phyloP scores from a whole-genome alignment of 1,140 invertebrate genomes.

The Coenobita brevimanus region DNA sequence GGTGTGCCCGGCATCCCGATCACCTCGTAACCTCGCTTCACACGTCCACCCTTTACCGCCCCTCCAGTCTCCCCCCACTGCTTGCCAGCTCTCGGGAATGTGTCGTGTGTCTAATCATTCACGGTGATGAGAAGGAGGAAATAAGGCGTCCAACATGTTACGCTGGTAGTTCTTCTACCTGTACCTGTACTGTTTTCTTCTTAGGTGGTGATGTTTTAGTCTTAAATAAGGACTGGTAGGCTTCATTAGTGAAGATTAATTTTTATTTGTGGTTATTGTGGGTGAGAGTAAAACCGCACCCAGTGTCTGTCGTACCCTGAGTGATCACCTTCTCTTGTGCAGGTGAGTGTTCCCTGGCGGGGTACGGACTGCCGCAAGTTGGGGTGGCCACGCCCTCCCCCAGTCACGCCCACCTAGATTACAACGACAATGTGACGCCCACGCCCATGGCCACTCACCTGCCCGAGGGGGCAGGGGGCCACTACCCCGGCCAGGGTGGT shows the following conservation, averaged over 20 bases:
- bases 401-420: conserved; percentile 57
- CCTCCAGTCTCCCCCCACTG: not conserved
- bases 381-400: conserved; percentile 45
- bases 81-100: too few relatives aligned
- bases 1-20: not conserved
- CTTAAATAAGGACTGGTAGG: too few relatives aligned
- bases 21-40: too few relatives aligned
- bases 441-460: conserved; percentile 38
- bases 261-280: too few relatives aligned
- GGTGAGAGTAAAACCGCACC: too few relatives aligned
- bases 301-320: not conserved
- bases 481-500: conserved; percentile 30
- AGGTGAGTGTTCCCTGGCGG: conserved; percentile 56
- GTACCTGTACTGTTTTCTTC: not conserved
- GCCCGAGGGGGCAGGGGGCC: conserved; percentile 14
- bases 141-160: too few relatives aligned
- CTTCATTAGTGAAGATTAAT: too few relatives aligned
- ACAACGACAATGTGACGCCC: conserved; percentile 53
- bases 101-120: too few relatives aligned
- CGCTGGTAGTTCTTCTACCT: too few relatives aligned
- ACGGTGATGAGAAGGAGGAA: too few relatives aligned
- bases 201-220: not conserved
- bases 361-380: conserved; percentile 45
- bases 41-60: not conserved
- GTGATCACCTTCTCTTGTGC: not conserved